phyloP scores from a whole-genome alignment of 2,113 vertebrate genomes.

The Dasyurus viverrinus region DNA sequence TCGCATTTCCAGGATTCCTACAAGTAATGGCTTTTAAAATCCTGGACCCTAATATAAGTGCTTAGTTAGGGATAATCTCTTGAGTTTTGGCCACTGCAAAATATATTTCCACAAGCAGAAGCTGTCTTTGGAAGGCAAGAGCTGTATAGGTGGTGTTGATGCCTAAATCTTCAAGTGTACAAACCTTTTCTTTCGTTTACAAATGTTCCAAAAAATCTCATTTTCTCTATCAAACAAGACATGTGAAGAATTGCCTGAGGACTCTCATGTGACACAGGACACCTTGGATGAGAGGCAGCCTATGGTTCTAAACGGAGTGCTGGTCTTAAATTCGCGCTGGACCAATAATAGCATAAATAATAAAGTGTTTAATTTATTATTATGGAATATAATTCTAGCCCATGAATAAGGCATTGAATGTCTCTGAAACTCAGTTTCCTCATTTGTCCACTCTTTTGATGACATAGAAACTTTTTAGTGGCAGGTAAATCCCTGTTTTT shows the following conservation, averaged over 20 bases:
- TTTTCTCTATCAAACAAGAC: neutral
- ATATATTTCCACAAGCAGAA: neutral
- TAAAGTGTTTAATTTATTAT: neutral
- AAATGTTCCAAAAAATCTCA: neutral
- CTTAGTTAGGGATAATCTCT: neutral
- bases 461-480: neutral
- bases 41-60: neutral
- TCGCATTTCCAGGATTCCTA: neutral
- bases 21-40: neutral
- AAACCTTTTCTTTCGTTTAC: neutral
- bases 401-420: neutral
- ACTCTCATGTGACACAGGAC: neutral
- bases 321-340: neutral
- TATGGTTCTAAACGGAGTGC: neutral
- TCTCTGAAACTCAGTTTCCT: neutral
- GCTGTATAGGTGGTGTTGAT: neutral
- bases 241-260: neutral
- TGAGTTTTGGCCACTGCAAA: neutral
- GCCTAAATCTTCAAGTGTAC: neutral
- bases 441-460: neutral
- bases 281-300: neutral
- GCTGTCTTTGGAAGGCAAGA: neutral
- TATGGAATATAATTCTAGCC: neutral
- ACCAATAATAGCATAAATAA: neutral
- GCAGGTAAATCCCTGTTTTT: neutral